phyloP scores from a whole-genome alignment of 2,797 vertebrate species.

The Heteromormyrus szaboi region DNA sequence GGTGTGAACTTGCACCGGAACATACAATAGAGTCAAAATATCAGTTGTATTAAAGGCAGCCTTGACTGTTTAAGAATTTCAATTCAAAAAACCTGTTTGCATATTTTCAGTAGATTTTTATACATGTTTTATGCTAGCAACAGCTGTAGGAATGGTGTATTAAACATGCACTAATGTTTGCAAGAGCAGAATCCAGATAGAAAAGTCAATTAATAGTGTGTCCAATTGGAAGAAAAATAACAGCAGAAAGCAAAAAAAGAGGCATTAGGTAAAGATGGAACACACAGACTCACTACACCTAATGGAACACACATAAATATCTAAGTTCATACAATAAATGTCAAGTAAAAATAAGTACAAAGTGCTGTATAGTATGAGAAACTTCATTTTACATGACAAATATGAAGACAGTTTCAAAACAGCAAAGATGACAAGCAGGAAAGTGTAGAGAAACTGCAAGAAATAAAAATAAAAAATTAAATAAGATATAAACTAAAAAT shows the following conservation, averaged over 20 bases:
- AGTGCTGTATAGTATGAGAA: neutral
- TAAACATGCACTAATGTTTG: neutral
- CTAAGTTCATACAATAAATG: neutral
- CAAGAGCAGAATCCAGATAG: neutral
- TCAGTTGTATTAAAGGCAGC: neutral
- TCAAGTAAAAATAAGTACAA: neutral
- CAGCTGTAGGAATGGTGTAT: neutral
- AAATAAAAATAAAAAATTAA: neutral
- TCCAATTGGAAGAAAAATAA: neutral
- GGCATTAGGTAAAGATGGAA: neutral
- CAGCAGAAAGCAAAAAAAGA: neutral
- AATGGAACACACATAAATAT: neutral
- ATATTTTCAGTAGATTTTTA: neutral
- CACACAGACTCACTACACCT: neutral
- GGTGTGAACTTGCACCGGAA: neutral
- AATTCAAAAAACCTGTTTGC: neutral
- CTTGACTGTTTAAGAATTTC: neutral
- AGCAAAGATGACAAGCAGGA: neutral
- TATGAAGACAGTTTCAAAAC: neutral
- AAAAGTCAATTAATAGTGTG: neutral
- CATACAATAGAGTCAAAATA: neutral
- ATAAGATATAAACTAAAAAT: neutral
- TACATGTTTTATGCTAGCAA: neutral
- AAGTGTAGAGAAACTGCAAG: neutral
- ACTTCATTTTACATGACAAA: neutral